Base-by-base conservation (phyloP, 2,888 invertebrate species). In the Caenorhabditis imperialis region DNA sequence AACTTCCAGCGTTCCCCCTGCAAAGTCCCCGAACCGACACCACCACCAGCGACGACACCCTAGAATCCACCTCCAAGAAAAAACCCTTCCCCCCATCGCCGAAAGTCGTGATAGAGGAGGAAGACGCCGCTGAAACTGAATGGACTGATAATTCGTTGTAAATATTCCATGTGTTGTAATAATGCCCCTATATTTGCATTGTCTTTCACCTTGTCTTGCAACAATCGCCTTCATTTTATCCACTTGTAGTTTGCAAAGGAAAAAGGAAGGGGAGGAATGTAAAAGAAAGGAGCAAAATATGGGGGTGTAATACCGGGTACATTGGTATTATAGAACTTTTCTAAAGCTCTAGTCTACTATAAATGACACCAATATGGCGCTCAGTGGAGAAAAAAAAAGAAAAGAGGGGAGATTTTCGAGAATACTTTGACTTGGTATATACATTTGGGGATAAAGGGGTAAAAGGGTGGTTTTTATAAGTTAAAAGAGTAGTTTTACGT, bases 11-110 rank as follows among this genome's bases (percentile, higher is more conserved):
- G 3, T 67, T 73, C 16, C 58, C 73, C 6, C 53, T 73, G 1
- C 72, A 63, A 58, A 74, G 69, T 44, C 69, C 74, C 1, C 55
- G 57, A 16, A 69, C 74, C 4, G 74, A 74, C 33, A 57, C 50
- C 2, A 73, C 69, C 1, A 53, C 47, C 2, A 74, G 55, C 50
- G 45, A 40, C 22, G 74, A 74, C 20, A 61, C 55, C 5, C 35
- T 73, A 12, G n/a, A 44, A 0, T 35, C 38, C 20, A 50, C 58
- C 25, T 37, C 33, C 16, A 44, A 53, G n/a, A 53, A 47, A 14
- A 60, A 58, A 33, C 27, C 20, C 10, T 37, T 38, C 23, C 40
- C 37, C 38, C 30, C 48, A 40, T 30, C 44, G 40, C 61, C 72
- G 10, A 58, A 45, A 47, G 63, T 72, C n/a, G 58, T 63, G 20